Evolutionary conservation across 2,888 invertebrate genomes (phyloP).

Genomic region (Choristoneura rosaceana): DNA sequence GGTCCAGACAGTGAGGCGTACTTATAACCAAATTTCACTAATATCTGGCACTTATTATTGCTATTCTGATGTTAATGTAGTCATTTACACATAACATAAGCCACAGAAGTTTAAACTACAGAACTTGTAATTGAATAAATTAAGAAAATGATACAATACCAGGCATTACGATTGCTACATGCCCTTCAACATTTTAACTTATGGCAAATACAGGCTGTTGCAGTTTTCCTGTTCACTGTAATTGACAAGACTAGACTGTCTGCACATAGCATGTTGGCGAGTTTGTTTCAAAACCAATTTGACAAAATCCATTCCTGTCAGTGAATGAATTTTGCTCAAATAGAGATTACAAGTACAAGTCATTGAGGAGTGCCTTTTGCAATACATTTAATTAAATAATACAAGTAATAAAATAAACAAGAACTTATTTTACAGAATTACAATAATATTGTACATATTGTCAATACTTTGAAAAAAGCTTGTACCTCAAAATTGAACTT

Average conservation of each 20-base stretch:
- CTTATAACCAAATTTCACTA: slow-evolving; percentile 44
- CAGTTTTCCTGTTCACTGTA: slow-evolving; percentile 66
- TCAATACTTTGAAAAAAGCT: too few species aligned
- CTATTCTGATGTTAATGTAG: slow-evolving; percentile 41
- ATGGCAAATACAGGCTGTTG: slow-evolving; percentile 51
- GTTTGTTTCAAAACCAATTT: slow-evolving; percentile 58
- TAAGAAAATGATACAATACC: slow-evolving; percentile 30
- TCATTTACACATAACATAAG: slow-evolving; percentile 37
- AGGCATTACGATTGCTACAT: slow-evolving; percentile 34
- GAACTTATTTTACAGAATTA: slow-evolving; percentile 22
- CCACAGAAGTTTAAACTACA: slow-evolving; percentile 31
- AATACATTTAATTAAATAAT: slow-evolving; percentile 19
- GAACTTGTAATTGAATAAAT: slow-evolving; percentile 37
- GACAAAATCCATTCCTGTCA: slow-evolving; percentile 40
- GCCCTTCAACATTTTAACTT: slow-evolving; percentile 58
- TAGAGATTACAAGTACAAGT: slow-evolving; percentile 49
- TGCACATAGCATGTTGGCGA: slow-evolving; percentile 68
- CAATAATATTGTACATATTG: slow-evolving; percentile 9
- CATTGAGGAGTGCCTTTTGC: slow-evolving; percentile 53
- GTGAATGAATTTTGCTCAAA: slow-evolving; percentile 47
- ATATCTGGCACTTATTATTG: slow-evolving; percentile 42
- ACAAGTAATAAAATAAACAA: slow-evolving; percentile 21
- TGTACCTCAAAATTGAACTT: too few species aligned
- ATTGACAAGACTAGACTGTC: slow-evolving; percentile 65
- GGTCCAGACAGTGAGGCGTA: slow-evolving; percentile 66